These are phyloP conservation scores for Motacilla alba DNA, from an alignment of 2,113 vertebrate species.

Conservation along the genomic window DNA sequence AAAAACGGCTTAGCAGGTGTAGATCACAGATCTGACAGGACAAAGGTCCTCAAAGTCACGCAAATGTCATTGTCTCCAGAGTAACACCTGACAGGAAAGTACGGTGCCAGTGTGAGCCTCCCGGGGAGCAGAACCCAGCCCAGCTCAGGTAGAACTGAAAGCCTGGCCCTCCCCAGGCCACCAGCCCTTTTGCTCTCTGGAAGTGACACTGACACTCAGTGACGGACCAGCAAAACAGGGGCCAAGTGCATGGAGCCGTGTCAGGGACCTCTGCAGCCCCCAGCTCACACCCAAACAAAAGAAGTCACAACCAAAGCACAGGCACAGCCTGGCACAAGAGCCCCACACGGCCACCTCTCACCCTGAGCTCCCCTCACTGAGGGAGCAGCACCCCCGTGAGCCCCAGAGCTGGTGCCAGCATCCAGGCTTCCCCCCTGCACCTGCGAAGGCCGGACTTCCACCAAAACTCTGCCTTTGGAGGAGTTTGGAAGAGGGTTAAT, in stretches of 20 bases:
- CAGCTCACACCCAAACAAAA: background rate
- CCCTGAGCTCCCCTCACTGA: background rate
- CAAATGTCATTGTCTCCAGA: background rate
- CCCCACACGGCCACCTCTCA: fast-evolving
- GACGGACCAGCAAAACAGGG: background rate
- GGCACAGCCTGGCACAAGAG: fast-evolving
- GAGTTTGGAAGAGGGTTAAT: background rate
- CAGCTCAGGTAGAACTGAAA: background rate
- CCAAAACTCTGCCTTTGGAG: background rate
- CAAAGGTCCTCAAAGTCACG: background rate
- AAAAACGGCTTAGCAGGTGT: background rate
- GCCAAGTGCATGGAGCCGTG: fast-evolving
- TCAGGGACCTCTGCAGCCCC: background rate
- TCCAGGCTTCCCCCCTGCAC: background rate
- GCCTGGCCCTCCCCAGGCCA: background rate
- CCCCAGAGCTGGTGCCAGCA: fast-evolving
- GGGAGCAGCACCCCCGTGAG: background rate
- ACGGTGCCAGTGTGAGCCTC: fast-evolving
- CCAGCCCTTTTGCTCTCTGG: background rate
- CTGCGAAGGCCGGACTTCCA: background rate
- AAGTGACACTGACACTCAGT: background rate
- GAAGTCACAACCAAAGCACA: fast-evolving
- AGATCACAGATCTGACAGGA: background rate
- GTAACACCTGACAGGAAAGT: background rate
- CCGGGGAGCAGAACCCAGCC: background rate